phyloP scores from a whole-genome alignment of 2,113 vertebrate genomes.

The Donacobius atricapilla region DNA sequence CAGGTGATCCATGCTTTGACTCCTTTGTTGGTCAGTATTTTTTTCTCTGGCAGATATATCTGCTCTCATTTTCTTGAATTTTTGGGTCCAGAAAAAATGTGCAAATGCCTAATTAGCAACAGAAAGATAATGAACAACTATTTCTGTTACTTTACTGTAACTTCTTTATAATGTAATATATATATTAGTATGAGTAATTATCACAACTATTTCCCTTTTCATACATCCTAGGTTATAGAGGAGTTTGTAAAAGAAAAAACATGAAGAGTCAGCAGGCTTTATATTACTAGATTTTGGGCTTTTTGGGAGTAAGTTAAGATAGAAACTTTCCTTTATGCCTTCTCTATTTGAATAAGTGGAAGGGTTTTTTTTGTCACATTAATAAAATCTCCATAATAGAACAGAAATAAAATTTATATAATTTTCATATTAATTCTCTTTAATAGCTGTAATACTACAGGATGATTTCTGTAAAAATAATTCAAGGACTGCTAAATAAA shows the following conservation, averaged over 20 bases:
- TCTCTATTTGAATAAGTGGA: neutral
- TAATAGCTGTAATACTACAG: neutral
- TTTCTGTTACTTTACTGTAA: neutral
- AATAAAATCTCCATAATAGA: neutral
- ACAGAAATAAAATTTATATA: neutral
- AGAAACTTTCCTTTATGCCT: neutral
- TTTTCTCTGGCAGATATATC: neutral
- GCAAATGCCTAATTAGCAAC: neutral
- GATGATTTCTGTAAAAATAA: neutral
- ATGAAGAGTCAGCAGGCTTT: neutral
- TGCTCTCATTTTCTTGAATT: neutral
- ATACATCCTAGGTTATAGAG: neutral
- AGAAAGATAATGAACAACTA: neutral
- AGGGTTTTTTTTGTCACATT: neutral
- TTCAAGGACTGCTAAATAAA: neutral
- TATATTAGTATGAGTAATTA: neutral
- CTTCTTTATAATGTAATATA: neutral
- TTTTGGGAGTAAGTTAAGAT: neutral
- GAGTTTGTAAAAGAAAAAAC: neutral
- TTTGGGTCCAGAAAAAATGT: neutral
- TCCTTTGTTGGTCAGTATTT: constrained; percentile 11
- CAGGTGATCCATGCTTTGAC: neutral
- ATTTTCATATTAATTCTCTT: neutral
- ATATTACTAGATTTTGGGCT: neutral
- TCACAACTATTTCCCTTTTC: neutral